Evolutionary conservation across 1,140 invertebrate species (phyloP).

Genomic region (Triops cancriformis): DNA sequence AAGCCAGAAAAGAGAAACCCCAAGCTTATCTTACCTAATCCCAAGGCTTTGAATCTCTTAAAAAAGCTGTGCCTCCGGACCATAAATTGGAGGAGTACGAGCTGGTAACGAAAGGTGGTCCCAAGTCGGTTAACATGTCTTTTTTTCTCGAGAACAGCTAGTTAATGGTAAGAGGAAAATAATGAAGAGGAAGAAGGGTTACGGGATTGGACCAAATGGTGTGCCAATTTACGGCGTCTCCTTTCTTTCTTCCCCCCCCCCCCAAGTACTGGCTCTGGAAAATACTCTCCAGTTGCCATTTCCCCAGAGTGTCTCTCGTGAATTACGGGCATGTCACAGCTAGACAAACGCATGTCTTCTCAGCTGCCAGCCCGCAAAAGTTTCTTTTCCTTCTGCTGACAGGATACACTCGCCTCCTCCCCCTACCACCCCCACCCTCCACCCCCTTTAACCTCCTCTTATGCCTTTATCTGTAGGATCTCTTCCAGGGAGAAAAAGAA

Average conservation of each 20-base stretch:
- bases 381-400: not conserved
- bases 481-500: not conserved
- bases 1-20: not conserved
- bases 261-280: not conserved
- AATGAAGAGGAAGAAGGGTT: not conserved
- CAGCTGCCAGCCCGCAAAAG: constrained; percentile 5
- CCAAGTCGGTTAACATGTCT: no score
- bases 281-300: not conserved
- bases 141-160: no score
- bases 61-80: no score
- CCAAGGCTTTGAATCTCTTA: not conserved
- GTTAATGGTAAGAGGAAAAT: no score
- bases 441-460: not conserved
- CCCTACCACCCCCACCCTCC: not conserved
- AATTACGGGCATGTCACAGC: not conserved
- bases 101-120: no score
- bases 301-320: not conserved
- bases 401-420: not conserved
- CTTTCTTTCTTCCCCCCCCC: not conserved
- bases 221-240: not conserved
- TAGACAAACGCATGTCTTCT: constrained; percentile 13
- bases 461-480: not conserved
- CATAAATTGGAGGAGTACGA: no score
- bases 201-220: not conserved
- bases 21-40: not conserved